These are phyloP conservation scores for Petrophora chlorosata DNA, from an alignment of 2,888 invertebrate genomes.

Conservation along the genomic window DNA sequence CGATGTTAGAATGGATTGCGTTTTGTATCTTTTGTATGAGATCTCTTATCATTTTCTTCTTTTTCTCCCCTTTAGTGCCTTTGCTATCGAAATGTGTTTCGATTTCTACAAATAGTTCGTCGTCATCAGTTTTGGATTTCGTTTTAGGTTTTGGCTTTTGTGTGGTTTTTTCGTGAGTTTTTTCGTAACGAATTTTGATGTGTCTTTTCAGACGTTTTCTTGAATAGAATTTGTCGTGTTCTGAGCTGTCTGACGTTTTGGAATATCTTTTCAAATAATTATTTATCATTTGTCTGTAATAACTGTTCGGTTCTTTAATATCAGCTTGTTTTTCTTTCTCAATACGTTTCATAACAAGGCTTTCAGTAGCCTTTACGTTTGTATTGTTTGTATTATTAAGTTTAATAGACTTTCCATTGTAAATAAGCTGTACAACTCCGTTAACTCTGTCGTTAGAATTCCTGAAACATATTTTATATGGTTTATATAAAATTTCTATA, in stretches of 20 bases:
- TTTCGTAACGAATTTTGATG: constrained; percentile 56
- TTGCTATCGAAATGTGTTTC: constrained; percentile 75
- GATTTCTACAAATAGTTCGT: constrained; percentile 73
- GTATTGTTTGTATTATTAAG: constrained; percentile 32
- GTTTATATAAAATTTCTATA: neutral
- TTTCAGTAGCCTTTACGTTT: neutral
- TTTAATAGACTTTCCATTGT: constrained; percentile 61
- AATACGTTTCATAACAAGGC: neutral
- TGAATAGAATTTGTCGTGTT: constrained; percentile 10
- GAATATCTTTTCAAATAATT: constrained; percentile 46
- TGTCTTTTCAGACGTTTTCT: constrained; percentile 61
- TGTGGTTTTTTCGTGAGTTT: constrained; percentile 30
- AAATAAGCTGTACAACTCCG: constrained; percentile 60
- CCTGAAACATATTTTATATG: constrained; percentile 43
- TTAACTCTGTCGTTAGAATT: constrained; percentile 50
- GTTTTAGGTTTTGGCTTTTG: constrained; percentile 38
- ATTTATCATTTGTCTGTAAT: constrained; percentile 46
- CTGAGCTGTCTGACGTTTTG: constrained; percentile 19
- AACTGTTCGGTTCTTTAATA: constrained; percentile 31
- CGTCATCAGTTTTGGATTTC: constrained; percentile 52
- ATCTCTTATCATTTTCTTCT: constrained; percentile 62
- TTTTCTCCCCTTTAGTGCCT: constrained; percentile 65
- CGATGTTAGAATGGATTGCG: constrained; percentile 58
- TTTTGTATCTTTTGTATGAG: constrained; percentile 71
- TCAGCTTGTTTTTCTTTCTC: neutral